Base-by-base conservation (phyloP, 2,797 vertebrate genomes). In the Coregonus ussuriensis region DNA sequence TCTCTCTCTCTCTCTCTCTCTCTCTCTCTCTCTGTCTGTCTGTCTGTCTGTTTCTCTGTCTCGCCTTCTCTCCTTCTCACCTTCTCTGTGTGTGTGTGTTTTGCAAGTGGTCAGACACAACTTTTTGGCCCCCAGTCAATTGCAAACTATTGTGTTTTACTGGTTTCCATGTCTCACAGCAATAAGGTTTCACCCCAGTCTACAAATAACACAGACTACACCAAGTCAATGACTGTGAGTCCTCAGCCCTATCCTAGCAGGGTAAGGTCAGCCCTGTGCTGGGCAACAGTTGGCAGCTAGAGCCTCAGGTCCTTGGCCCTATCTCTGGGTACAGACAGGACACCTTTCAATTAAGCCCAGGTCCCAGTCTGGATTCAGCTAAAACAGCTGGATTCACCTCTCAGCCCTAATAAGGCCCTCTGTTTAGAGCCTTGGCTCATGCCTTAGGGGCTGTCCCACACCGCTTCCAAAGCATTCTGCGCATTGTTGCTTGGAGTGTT, bases 321-420 rank as follows among this genome's bases (percentile, higher is more conserved):
- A 81, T 6, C 37, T 59, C 16, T 6, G 0, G 29, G 35, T 85
- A 77, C 29, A n/a, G 82, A 83, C 77, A 63, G 82, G 82, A 91
- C 88, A 90, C 93, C 92, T 93, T 93, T 93, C 92, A 95, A 92
- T 94, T 93, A 93, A 87, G 80, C 82, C 70, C 71, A 70, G 75
- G 82, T 91, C 77, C 74, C 82, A 83, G 91, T 88, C 88, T 93
- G 85, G 84, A 87, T 78, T 35, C 3, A 2, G 33, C 66, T 16
- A 35, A 16, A 91, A 93, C 92, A 94, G 92, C 92, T 93, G 93
- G 88, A 91, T 90, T 87, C 82, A 87, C 79, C 87, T 80, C 84
- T 84, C 83, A 81, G 84, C 89, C 88, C 90, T 91, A 88, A 91
- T 89, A 90, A 91, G 85, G 81, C 75, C 80, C 81, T 87, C 70